These are phyloP conservation scores for Drosophila falleni DNA, from an alignment of 2,888 invertebrate species.

Conservation along the genomic window DNA sequence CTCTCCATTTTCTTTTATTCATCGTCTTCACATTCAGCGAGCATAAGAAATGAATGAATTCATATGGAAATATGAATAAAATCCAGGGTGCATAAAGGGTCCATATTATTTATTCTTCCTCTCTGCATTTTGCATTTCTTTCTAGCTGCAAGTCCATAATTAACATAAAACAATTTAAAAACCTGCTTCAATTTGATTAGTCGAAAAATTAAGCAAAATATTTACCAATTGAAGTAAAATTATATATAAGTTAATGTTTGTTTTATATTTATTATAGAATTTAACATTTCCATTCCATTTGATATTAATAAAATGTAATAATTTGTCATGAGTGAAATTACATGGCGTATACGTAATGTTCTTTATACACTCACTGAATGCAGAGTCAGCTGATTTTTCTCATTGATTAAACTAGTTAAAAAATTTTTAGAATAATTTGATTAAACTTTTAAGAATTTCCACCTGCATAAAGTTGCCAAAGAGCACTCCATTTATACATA, in stretches of 20 bases:
- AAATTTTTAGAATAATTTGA: conserved; percentile 12
- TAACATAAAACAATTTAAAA: no score
- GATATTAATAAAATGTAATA: not conserved
- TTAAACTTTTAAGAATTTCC: conserved; percentile 32
- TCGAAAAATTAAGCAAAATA: no score
- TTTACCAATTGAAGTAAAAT: no score
- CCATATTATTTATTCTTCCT: not conserved
- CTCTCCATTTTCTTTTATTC: conserved; percentile 28
- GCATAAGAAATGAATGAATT: conserved; percentile 47
- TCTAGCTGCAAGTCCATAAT: not conserved
- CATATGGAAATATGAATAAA: conserved; percentile 57
- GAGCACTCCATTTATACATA: no score
- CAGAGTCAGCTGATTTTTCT: not conserved
- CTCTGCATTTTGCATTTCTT: conserved; percentile 36
- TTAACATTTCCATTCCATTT: no score
- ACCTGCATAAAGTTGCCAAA: conserved; percentile 11
- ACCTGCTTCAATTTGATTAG: no score
- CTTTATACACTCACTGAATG: not conserved
- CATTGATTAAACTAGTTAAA: conserved; percentile 10
- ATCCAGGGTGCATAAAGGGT: conserved; percentile 25
- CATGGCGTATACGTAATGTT: conserved; percentile 29
- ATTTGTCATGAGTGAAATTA: not conserved
- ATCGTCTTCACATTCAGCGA: conserved; percentile 16
- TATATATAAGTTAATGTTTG: no score
- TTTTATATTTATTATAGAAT: no score